Conservation (phyloP, 2,888 invertebrate genomes). For the Pachymerium ferrugineum region DNA sequence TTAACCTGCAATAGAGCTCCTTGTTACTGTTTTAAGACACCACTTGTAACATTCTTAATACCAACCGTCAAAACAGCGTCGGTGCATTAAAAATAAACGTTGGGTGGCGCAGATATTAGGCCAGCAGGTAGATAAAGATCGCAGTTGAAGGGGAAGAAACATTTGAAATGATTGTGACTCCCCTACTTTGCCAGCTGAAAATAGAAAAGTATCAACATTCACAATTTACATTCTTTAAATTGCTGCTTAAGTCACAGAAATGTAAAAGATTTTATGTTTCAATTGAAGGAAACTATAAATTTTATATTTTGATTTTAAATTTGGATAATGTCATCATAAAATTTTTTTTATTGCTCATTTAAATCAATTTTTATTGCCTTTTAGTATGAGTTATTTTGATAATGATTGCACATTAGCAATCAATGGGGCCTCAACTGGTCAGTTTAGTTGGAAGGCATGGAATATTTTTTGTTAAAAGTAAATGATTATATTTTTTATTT, state of each 20-base stretch:
- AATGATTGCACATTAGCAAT: no score
- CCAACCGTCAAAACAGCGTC: not conserved
- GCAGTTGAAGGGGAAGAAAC: not conserved
- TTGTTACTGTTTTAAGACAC: slow-evolving; percentile 4
- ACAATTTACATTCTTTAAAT: not conserved
- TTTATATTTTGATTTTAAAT: no score
- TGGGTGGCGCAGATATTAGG: not conserved
- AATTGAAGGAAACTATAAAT: no score
- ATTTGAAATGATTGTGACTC: not conserved
- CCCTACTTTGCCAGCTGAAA: not conserved
- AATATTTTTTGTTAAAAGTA: no score
- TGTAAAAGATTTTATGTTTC: no score
- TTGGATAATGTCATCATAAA: no score
- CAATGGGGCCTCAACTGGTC: no score
- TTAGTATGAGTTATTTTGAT: no score
- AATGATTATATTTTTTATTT: no score
- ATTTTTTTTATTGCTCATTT: no score
- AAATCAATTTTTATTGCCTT: no score
- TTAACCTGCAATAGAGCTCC: not conserved
- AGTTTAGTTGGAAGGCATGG: no score
- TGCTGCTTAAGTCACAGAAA: not conserved
- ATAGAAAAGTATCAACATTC: not conserved
- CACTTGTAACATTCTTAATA: not conserved
- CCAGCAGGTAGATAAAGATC: not conserved
- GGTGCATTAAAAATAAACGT: slow-evolving; percentile 8